Base-by-base conservation (phyloP, 2,113 vertebrate species). In the Oxygymnocypris stewartii region DNA sequence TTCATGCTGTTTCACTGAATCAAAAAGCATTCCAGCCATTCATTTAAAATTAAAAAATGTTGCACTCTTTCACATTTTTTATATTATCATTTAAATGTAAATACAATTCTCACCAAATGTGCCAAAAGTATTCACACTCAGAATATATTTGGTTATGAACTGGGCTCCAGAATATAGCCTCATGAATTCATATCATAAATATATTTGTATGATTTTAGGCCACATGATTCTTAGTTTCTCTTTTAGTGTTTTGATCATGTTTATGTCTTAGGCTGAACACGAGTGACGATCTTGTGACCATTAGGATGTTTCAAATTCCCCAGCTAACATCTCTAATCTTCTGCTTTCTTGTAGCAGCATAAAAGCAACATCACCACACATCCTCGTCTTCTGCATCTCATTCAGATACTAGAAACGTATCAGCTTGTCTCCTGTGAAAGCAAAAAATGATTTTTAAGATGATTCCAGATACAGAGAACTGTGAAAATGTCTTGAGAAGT, bases 251-350 rank as follows among this genome's bases (percentile, higher is more conserved):
- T 65, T 82, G 83, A 35, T 80, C 83, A 77, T 84, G 79, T 23
- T 57, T 76, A 31, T 28, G 25, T n/a, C 54, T 28, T 57, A 85
- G 44, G 49, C 4, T 51, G 2, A 44, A 88, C 87, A 88, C 81
- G 63, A 71, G 80, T 87, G 69, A 25, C 1, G 2, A 73, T 86
- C 89, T 88, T 90, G 84, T 90, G 89, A 90, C 80, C 31, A 4
- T 71, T 31, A 13, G 18, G 54, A 61, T 75, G 63, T 63, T 42
- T 49, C 8, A 57, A 81, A 89, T 82, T 89, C 84, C 82, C 83
- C 14, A 61, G 13, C 35, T 18, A 59, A 57, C 54, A 88, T 77
- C 40, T 35, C 18, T 4, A 14, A 85, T 35, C 83, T 89, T 90
- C 82, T 88, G 82, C 83, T 89, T 89, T 88, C 81, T 35, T 80